Conservation (phyloP, 2,888 invertebrate genomes). For the Caenorhabditis panamensis region DNA sequence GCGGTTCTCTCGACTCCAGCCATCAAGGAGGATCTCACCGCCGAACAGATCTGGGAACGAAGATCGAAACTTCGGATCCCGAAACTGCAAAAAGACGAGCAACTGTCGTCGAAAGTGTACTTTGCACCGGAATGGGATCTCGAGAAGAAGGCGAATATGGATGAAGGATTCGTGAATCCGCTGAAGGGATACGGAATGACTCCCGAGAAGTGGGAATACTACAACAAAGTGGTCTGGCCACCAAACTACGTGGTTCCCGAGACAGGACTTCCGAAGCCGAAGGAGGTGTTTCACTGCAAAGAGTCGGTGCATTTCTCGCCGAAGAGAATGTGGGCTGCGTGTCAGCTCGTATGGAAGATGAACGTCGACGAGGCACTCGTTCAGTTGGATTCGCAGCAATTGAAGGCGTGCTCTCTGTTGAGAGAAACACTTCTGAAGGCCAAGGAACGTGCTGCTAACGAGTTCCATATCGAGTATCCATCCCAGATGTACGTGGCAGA, state of each 20-base stretch:
- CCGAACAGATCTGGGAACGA: conserved; percentile 65
- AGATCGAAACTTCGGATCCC: conserved; percentile 65
- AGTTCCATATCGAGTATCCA: conserved; percentile 78
- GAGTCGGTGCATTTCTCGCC: conserved; percentile 76
- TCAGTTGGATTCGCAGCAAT: conserved; percentile 73
- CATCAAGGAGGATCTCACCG: conserved; percentile 33
- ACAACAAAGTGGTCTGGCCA: conserved; percentile 81
- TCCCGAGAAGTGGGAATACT: conserved; percentile 81
- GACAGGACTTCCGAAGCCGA: conserved; percentile 78
- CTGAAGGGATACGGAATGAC: conserved; percentile 76
- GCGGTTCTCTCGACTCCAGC: conserved; percentile 24
- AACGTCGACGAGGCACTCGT: conserved; percentile 77
- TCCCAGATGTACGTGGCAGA: conserved; percentile 79
- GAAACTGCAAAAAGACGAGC: conserved; percentile 69
- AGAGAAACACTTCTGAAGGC: conserved; percentile 76
- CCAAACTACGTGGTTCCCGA: conserved; percentile 79
- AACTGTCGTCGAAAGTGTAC: conserved; percentile 63
- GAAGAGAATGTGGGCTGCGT: conserved; percentile 78
- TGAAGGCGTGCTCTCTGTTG: conserved; percentile 71
- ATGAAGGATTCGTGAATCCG: conserved; percentile 73
- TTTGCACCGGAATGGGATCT: conserved; percentile 80
- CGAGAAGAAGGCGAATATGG: conserved; percentile 70
- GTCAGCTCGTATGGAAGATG: conserved; percentile 77
- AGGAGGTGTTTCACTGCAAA: conserved; percentile 72
- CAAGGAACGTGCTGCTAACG: conserved; percentile 74